A percentile compares a stretch with the other conserved stretches of the same genome.
Evolutionary conservation across 2,113 vertebrate genomes (phyloP).

Genomic region (Larimichthys polyactis): DNA sequence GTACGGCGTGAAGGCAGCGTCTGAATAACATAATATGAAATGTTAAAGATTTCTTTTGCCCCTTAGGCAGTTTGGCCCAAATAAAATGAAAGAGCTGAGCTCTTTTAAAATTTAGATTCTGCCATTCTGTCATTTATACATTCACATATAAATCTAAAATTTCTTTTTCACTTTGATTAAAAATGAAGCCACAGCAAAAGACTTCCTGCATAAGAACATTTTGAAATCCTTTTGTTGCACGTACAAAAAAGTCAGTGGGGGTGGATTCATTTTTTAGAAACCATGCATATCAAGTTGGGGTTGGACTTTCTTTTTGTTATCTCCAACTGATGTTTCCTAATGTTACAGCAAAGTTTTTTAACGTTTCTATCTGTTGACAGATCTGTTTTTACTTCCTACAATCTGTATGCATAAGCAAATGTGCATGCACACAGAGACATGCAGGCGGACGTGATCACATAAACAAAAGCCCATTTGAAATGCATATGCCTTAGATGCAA

Average conservation of each 20-base stretch:
- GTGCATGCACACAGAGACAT: constrained; percentile 11
- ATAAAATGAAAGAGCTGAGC: constrained; percentile 60
- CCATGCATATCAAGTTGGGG: constrained; percentile 23
- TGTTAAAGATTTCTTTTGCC: constrained; percentile 37
- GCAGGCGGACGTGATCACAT: constrained; percentile 34
- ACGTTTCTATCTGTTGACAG: constrained; percentile 13
- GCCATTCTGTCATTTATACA: constrained; percentile 62
- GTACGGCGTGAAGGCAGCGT: constrained; percentile 32
- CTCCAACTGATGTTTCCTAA: not conserved
- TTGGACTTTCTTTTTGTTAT: constrained; percentile 20
- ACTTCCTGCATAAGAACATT: constrained; percentile 56
- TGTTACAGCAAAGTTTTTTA: not conserved
- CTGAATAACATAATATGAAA: constrained; percentile 44
- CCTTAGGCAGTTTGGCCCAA: constrained; percentile 56
- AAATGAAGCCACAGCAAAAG: constrained; percentile 57
- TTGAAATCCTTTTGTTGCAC: constrained; percentile 69
- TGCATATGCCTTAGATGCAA: constrained; percentile 28
- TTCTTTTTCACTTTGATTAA: constrained; percentile 68
- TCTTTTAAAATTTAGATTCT: constrained; percentile 50
- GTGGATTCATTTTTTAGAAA: constrained; percentile 46
- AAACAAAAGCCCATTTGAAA: constrained; percentile 47
- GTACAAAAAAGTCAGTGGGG: constrained; percentile 39
- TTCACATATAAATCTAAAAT: constrained; percentile 65
- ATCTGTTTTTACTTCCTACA: constrained; percentile 11
- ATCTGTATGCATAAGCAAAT: constrained; percentile 16